phyloP scores from a whole-genome alignment of 2,113 vertebrate species.

The Pomatorhinus ruficollis region DNA sequence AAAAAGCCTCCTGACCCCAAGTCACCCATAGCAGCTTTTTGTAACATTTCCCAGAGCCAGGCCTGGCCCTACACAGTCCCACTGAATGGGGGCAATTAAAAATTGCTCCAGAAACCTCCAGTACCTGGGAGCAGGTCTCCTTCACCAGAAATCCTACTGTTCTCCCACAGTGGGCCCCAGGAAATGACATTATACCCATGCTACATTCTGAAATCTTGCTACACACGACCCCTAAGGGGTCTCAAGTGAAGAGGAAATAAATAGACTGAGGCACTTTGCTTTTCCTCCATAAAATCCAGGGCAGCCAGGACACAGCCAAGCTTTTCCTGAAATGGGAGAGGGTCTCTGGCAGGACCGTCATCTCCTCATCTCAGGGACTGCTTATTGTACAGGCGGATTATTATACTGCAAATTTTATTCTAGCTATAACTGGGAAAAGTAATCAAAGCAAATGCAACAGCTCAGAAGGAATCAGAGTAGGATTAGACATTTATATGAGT shows the following conservation, averaged over 20 bases:
- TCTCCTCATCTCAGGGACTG: background rate
- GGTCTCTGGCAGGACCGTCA: background rate
- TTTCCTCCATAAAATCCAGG: background rate
- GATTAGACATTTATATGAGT: constrained; percentile 48
- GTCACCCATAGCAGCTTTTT: background rate
- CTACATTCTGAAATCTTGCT: background rate
- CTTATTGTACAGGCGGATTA: background rate
- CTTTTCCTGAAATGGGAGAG: background rate
- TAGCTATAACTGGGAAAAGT: constrained; percentile 15
- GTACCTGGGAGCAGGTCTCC: background rate
- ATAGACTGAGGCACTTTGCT: background rate
- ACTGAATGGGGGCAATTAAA: background rate
- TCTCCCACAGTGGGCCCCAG: background rate
- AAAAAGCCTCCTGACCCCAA: background rate
- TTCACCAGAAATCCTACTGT: background rate
- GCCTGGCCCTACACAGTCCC: background rate
- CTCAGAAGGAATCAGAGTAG: constrained; percentile 47
- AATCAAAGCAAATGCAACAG: constrained; percentile 48
- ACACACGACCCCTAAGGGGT: background rate
- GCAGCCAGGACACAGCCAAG: background rate
- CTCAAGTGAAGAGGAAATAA: background rate
- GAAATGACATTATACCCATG: background rate
- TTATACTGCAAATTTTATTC: constrained; percentile 4
- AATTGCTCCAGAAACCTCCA: background rate
- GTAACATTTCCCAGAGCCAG: background rate